Conservation (phyloP, 2,113 vertebrate species). For the Pituophis catenifer region DNA sequence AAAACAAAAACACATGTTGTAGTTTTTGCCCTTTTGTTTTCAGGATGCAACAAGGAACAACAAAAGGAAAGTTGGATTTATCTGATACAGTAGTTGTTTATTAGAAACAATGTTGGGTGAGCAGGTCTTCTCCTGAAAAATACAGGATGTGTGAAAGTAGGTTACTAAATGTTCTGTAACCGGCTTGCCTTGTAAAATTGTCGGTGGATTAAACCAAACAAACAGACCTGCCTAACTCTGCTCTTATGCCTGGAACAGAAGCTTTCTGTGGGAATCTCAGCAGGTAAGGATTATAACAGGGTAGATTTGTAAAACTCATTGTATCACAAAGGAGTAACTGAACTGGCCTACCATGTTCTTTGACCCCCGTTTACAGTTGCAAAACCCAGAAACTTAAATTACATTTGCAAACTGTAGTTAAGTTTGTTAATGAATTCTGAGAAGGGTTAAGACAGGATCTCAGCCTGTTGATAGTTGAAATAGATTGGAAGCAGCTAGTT, state of each 20-base stretch:
- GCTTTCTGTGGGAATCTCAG: background rate
- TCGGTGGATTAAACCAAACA: too few species aligned
- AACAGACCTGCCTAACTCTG: background rate
- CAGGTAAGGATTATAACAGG: background rate
- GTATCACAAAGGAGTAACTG: background rate
- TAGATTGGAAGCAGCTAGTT: background rate
- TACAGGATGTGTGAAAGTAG: too few species aligned
- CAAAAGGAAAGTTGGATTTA: too few species aligned
- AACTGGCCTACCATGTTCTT: background rate
- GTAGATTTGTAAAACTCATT: background rate
- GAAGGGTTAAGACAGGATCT: background rate
- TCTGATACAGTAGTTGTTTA: too few species aligned
- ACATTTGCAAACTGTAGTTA: background rate
- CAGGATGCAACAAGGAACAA: too few species aligned
- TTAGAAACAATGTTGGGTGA: too few species aligned
- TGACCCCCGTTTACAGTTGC: background rate
- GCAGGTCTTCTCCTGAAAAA: too few species aligned
- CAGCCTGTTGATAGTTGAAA: background rate
- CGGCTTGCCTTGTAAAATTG: too few species aligned
- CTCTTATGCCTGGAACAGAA: background rate
- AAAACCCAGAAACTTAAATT: background rate
- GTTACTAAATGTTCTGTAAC: too few species aligned
- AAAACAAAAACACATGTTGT: too few species aligned
- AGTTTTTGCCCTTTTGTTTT: too few species aligned
- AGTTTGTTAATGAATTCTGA: background rate